Evolutionary conservation across 2,888 invertebrate genomes (phyloP), one percentile per base, ranked within the genome.

Genomic region (Oscheius myriophilus): DNA sequence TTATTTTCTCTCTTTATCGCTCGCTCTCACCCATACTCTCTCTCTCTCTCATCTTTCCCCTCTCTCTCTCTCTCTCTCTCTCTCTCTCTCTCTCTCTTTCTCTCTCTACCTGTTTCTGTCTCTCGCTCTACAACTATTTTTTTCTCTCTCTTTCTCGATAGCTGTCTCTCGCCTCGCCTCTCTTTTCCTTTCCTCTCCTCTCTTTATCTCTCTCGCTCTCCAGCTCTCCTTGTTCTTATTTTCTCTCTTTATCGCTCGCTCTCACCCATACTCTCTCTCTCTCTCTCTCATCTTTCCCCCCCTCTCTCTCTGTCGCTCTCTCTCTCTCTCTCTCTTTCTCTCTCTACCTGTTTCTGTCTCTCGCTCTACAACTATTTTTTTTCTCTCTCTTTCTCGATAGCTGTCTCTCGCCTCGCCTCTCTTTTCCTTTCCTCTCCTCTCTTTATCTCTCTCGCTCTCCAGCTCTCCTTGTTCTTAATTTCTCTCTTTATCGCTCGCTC

Each of bases 161-260:
- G n/a, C n/a, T n/a, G n/a, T 33, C 33, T 33, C 4, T 33, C 4
- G 3, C 3, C 9, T 9, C 9, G 4, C 9, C 33, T 9, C 33
- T 33, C 33, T 33, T 9, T 33, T 33, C 76, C 82, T 4, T 82
- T 71, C 62, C 39, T 67, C 57, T 55, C 16, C 33, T 33, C 33
- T 33, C 33, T 33, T 9, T 33, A 3, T 14, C 18, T 57, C 33
- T 33, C 33, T 33, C 33, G 3, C 4, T 33, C 4, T 33, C 3
- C n/a, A n/a, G n/a, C n/a, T 33, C 33, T 33, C 33, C 9, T 9
- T 9, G 4, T 33, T 9, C 9, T 9, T 33, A 3, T 33, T 33
- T 9, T 33, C 33, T 14, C 18, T 57, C 33, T 33, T 9, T 33
- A 3, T 33, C 4, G 3, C 4, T 33, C 3, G 3, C 33, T 33